Evolutionary conservation across 2,113 vertebrate species (phyloP), one percentile per base, ranked within the genome.

Genomic region (Rhinoptilus africanus): DNA sequence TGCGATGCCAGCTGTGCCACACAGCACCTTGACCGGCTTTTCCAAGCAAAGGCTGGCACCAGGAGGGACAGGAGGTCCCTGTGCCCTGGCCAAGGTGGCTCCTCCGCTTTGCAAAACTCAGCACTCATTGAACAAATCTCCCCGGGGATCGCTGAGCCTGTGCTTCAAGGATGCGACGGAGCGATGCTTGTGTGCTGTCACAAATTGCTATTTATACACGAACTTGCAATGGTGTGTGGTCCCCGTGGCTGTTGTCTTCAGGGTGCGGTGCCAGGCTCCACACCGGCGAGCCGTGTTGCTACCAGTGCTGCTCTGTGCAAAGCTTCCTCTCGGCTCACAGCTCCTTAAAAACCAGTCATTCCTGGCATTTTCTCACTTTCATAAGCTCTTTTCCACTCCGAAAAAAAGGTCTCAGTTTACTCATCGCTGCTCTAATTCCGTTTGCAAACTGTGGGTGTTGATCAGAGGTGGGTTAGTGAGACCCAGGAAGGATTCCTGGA

Each of bases 231-330:
- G 67, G 35, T 22, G 59, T 15, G 13, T 34, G 66, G 15, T 56
- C 34, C 51, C 41, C 1, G 27, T 3, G 27, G 56, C 68, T 66
- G 68, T 4, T 12, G 12, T 10, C 28, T n/a, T 21, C 18, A 12
- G 24, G 60, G 43, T n/a, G 47, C 12, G 3, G 77, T 3, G 14
- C 67, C 60, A 14, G 60, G 79, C 56, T 92, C 37, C 6, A 2
- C 53, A 8, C 35, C 2, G 2, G 7, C 32, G 54, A 35, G 8
- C 73, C 0, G 13, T 20, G 75, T 9, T 32, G 21, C 34, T 51
- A 8, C 60, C n/a, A 6, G 0, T 0, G 1, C 41, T 34, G 62
- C 19, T 45, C 64, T 2, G 7, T 1, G 18, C 5, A 1, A 1
- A 14, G 47, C 41, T 62, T 56, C 72, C 85, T 75, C 76, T 83